Percentiles rank a stretch among this genome's conserved stretches.
phyloP scores from a whole-genome alignment of 1,140 invertebrate genomes.

The Brachystomella parvula region DNA sequence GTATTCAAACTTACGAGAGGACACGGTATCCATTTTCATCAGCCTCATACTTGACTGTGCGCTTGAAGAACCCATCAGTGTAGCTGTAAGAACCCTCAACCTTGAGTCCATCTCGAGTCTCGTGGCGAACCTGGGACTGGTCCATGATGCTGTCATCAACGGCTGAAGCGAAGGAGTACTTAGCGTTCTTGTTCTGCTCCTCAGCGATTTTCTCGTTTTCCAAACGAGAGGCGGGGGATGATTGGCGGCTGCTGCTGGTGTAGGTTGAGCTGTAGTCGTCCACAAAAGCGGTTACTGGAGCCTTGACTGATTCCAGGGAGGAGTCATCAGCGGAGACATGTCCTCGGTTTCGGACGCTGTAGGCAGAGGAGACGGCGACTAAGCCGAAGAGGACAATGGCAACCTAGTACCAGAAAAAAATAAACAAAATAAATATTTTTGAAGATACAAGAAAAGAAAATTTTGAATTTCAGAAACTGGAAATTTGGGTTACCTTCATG shows the following conservation, averaged over 20 bases:
- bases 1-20: conserved; percentile 43
- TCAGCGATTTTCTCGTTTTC: conserved; percentile 23
- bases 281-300: neutral
- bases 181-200: conserved; percentile 41
- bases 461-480: neutral
- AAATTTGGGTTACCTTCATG: neutral
- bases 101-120: conserved; percentile 48
- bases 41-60: conserved; percentile 50
- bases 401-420: neutral
- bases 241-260: neutral
- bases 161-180: conserved; percentile 47
- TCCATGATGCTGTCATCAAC: conserved; percentile 50
- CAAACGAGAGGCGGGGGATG: neutral
- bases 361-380: neutral
- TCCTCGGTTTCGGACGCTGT: neutral
- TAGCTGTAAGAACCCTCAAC: conserved; percentile 49
- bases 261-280: neutral
- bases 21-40: conserved; percentile 54
- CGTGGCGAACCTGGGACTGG: conserved; percentile 44
- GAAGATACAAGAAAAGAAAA: neutral
- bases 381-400: conserved; percentile 1
- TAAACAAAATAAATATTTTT: neutral
- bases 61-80: conserved; percentile 49
- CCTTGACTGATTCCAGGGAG: neutral
- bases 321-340: neutral